Evolutionary conservation across 2,888 invertebrate genomes (phyloP).

Genomic region (Augiades crinisus): DNA sequence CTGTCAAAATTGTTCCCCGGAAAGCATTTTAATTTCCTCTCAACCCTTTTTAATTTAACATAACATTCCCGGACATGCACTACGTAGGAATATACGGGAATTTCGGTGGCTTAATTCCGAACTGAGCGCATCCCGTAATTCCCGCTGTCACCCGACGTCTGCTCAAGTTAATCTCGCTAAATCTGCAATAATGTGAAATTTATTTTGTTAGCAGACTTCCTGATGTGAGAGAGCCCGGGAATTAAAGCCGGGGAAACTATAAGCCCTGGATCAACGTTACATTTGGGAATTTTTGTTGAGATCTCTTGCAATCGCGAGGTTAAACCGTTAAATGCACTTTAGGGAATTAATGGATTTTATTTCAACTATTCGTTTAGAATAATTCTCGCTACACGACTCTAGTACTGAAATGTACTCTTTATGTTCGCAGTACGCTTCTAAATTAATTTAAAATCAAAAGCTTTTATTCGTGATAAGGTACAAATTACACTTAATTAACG

Average conservation of each 20-base stretch:
- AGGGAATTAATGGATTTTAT: too few species aligned
- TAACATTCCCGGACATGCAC: slow-evolving; percentile 19
- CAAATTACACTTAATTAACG: too few species aligned
- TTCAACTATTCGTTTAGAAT: too few species aligned
- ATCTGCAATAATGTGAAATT: slow-evolving; percentile 28
- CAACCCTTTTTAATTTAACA: slow-evolving; percentile 22
- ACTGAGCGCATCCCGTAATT: slow-evolving; percentile 23
- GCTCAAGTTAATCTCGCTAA: slow-evolving; percentile 25
- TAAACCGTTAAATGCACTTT: too few species aligned
- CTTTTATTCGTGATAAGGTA: too few species aligned
- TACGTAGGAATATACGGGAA: slow-evolving; percentile 19
- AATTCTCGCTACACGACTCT: too few species aligned
- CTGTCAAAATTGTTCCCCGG: not conserved
- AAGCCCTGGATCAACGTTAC: slow-evolving; percentile 1
- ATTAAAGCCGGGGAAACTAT: slow-evolving; percentile 18
- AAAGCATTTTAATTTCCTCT: not conserved
- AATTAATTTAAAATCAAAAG: too few species aligned
- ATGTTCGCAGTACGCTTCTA: too few species aligned
- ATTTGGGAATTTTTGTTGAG: slow-evolving; percentile 21
- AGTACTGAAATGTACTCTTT: too few species aligned
- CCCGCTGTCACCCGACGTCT: slow-evolving; percentile 24
- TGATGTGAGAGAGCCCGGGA: slow-evolving; percentile 16
- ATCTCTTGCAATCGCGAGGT: too few species aligned
- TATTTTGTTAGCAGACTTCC: slow-evolving; percentile 23
- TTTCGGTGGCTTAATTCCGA: slow-evolving; percentile 25